phyloP scores from a whole-genome alignment of 2,113 vertebrate species.

The Bubalus kerabau region DNA sequence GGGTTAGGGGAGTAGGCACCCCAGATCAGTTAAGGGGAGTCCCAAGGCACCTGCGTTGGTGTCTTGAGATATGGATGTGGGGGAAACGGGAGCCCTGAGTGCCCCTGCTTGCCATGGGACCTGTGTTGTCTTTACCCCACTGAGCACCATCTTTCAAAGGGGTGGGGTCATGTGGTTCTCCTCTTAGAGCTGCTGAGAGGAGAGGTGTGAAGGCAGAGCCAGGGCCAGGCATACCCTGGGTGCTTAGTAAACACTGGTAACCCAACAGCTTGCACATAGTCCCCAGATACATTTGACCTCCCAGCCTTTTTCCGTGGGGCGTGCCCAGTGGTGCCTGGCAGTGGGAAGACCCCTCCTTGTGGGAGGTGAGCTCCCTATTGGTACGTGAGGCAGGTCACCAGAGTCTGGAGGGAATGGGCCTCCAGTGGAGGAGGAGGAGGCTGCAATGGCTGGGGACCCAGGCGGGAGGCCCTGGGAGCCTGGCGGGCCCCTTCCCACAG shows the following conservation, averaged over 20 bases:
- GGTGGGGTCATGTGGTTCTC: not conserved
- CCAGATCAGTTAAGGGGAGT: not conserved
- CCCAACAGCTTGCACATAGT: rapidly evolving
- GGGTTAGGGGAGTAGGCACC: no score
- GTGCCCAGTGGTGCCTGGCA: not conserved
- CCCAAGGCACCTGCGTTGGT: not conserved
- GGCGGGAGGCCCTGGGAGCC: rapidly evolving
- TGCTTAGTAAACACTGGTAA: no score
- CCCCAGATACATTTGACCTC: not conserved
- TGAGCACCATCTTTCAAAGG: not conserved
- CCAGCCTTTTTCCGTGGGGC: rapidly evolving
- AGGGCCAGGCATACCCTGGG: not conserved
- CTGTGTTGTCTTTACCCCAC: not conserved
- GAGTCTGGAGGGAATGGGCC: not conserved
- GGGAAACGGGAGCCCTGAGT: no score
- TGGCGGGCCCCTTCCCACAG: not conserved
- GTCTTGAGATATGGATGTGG: rapidly evolving
- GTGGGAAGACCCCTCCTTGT: not conserved
- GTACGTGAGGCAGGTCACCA: not conserved
- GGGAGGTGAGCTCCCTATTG: not conserved
- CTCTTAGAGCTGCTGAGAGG: not conserved
- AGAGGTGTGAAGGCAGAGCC: not conserved
- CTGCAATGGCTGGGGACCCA: not conserved
- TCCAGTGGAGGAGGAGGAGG: not conserved
- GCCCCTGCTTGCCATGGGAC: not conserved